Evolutionary conservation across 2,888 invertebrate species (phyloP).

Genomic region (Drosophila limbata): DNA sequence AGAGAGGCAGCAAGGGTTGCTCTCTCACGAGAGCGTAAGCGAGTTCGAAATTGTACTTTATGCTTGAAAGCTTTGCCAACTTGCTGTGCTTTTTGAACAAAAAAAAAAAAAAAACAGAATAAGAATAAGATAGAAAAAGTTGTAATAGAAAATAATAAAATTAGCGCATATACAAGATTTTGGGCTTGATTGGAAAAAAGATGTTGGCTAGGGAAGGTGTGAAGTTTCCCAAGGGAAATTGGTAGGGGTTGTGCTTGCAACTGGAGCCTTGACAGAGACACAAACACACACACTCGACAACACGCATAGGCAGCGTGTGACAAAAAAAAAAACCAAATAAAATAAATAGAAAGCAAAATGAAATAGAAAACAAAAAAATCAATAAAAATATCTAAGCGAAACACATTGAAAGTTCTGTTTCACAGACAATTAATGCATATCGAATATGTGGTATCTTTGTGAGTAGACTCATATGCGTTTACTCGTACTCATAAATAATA

Average conservation of each 20-base stretch:
- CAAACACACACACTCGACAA: constrained; percentile 11
- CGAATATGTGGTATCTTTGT: constrained; percentile 9
- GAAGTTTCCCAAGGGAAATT: neutral
- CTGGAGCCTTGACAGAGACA: constrained; percentile 41
- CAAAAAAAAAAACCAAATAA: constrained; percentile 38
- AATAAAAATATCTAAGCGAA: constrained; percentile 43
- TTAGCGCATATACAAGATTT: constrained; percentile 54
- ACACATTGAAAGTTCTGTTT: constrained; percentile 36
- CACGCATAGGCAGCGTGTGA: constrained; percentile 59
- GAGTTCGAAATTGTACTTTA: constrained; percentile 37
- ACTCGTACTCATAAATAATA: constrained; percentile 55
- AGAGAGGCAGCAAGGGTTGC: constrained; percentile 3
- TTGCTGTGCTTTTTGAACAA: constrained; percentile 46
- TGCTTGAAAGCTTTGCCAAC: constrained; percentile 34
- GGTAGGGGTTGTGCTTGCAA: constrained; percentile 26
- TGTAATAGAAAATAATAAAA: constrained; percentile 60
- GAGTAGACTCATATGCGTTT: constrained; percentile 27
- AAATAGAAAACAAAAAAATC: constrained; percentile 47
- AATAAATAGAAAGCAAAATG: constrained; percentile 15
- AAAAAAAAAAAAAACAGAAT: constrained; percentile 3
- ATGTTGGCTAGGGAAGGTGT: neutral
- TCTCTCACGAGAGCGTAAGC: constrained; percentile 15
- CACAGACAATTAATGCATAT: constrained; percentile 45
- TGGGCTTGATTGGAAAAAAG: constrained; percentile 25
- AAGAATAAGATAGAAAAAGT: constrained; percentile 33